Evolutionary conservation across 30 jellyfish, hydroid and myxozoan species (phyloP).

Genomic region (Aurelia sp.): DNA sequence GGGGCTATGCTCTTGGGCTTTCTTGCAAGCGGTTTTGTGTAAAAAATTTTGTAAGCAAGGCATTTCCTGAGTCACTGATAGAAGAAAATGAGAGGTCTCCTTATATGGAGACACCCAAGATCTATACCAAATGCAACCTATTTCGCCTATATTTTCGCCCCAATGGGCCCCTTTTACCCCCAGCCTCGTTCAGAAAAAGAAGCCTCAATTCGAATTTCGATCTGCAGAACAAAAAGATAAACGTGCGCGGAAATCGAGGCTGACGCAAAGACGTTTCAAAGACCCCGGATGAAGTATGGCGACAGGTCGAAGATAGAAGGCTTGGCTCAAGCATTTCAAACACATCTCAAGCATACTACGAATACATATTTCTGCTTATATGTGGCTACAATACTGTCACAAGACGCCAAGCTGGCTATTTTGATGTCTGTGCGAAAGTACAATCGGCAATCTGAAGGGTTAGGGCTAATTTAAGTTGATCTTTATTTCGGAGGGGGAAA

Average conservation of each 20-base stretch:
- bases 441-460: conserved; percentile 87
- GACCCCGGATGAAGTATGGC: conserved; percentile 89
- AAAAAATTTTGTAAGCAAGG: too few relatives aligned
- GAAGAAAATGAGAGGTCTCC: too few relatives aligned
- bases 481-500: background rate
- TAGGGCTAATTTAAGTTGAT: conserved; percentile 57
- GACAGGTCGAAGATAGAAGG: conserved; percentile 74
- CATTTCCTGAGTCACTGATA: too few relatives aligned
- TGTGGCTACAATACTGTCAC: conserved; percentile 56
- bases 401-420: conserved; percentile 88
- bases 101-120: too few relatives aligned
- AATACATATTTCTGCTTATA: conserved; percentile 23
- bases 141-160: too few relatives aligned
- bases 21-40: too few relatives aligned
- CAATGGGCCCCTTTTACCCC: too few relatives aligned
- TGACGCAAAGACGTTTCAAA: conserved; percentile 57
- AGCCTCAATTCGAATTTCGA: conserved; percentile 1
- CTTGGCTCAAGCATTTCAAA: conserved; percentile 41
- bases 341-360: conserved; percentile 7
- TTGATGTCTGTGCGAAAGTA: conserved; percentile 91
- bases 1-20: too few relatives aligned
- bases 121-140: too few relatives aligned
- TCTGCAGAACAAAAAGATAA: background rate
- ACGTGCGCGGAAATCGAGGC: conserved; percentile 35
- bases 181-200: too few relatives aligned